Evolutionary conservation across 2,113 vertebrate genomes (phyloP), one percentile per base, ranked within the genome.

Genomic region (Campylomormyrus tamandua): DNA sequence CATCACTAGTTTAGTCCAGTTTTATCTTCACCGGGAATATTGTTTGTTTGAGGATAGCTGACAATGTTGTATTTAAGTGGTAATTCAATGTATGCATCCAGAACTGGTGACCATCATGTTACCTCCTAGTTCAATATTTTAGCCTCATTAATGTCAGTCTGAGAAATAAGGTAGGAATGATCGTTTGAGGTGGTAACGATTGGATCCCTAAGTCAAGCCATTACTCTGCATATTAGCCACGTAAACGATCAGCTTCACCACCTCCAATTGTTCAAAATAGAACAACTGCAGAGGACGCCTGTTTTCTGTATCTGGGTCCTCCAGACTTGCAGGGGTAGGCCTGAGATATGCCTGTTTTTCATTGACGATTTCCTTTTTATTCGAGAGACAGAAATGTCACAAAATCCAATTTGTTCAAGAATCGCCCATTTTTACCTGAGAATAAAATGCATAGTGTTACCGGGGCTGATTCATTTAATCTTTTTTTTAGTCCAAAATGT

Each of bases 381-480:
- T 53, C 3, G 31, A 56, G 50, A 83, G n/a, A 53, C 48, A 56
- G 15, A 83, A 80, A 89, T 83, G 74, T 45, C 50, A 83, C 17
- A 17, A 52, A 89, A 83, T 84, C 70, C 88, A 89, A 53, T 89
- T 53, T 56, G 88, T 17, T 52, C 19, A 56, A 56, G 70, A 56
- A 89, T 83, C 39, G 21, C 27, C 35, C 74, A 27, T 9, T 27
- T 53, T 77, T 15, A 48, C 88, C 35, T 74, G 31, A 53, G 70
- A 42, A 56, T 52, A 45, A 35, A 80, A 77, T 50, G 88, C 5
- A 19, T 42, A 42, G 35, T 80, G 74, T 42, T 0, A 80, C 35
- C 3, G 2, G 42, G 31, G 74, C 74, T 80, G 31, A 42, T 80
- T 80, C 74, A 80, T 80, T 80, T 42, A 80, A 80, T 80, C 4